Evolutionary conservation across 2,888 invertebrate genomes (phyloP).

Genomic region (Aspidiotus rigidus): DNA sequence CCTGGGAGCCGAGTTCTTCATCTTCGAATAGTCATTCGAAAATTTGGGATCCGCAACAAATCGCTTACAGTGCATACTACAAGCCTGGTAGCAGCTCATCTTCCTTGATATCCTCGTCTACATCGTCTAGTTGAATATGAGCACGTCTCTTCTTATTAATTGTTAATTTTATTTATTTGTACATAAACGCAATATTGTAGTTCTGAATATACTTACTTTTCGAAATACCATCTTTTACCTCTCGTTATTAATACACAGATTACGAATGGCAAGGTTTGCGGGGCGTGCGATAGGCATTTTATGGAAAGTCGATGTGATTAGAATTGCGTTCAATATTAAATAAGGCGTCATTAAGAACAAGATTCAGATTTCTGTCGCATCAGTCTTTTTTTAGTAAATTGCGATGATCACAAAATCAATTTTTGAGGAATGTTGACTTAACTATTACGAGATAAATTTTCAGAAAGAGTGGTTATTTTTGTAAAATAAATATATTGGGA

Average conservation of each 20-base stretch:
- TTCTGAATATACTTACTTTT: background rate
- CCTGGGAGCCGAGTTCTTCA: conserved; percentile 32
- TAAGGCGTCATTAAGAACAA: too few species aligned
- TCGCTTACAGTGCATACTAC: conserved; percentile 42
- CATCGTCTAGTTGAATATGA: conserved; percentile 2
- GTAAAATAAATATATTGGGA: too few species aligned
- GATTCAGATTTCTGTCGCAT: too few species aligned
- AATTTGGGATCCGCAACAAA: conserved; percentile 39
- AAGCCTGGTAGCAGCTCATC: conserved; percentile 48
- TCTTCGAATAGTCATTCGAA: conserved; percentile 24
- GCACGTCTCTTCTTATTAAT: background rate
- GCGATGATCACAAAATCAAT: too few species aligned
- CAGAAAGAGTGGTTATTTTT: too few species aligned
- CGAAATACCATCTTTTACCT: too few species aligned
- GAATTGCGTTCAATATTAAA: background rate
- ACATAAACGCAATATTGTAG: background rate
- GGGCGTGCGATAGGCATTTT: background rate
- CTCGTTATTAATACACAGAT: too few species aligned
- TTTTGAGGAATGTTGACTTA: too few species aligned
- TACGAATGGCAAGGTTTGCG: background rate
- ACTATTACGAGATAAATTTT: too few species aligned
- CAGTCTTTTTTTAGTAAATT: too few species aligned
- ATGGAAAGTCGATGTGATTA: background rate
- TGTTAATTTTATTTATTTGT: background rate
- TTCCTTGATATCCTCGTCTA: conserved; percentile 53